Evolutionary conservation across 2,113 vertebrate species (phyloP).

Genomic region (Trichechus manatus): DNA sequence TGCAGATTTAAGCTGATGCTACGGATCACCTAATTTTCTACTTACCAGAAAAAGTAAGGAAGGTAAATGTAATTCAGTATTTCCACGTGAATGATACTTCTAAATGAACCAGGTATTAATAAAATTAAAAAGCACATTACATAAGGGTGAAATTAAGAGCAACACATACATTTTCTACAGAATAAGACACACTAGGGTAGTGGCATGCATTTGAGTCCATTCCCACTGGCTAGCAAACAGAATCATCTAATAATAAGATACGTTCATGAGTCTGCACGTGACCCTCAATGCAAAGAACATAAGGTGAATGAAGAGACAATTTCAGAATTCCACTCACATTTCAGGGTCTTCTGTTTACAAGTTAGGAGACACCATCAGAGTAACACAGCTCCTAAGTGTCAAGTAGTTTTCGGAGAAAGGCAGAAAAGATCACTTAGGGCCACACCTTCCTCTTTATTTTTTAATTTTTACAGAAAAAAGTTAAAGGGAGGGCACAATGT

Average conservation of each 20-base stretch:
- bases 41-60: background rate
- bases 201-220: background rate
- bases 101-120: background rate
- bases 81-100: background rate
- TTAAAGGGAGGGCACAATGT: background rate
- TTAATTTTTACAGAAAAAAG: background rate
- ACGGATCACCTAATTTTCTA: background rate
- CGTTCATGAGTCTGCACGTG: rapidly evolving
- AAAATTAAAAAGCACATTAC: background rate
- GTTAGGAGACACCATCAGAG: background rate
- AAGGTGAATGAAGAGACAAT: background rate
- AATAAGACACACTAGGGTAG: background rate
- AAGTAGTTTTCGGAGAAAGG: rapidly evolving
- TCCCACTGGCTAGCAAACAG: background rate
- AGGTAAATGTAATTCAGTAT: background rate
- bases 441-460: background rate
- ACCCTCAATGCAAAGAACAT: background rate
- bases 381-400: rapidly evolving
- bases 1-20: background rate
- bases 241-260: too few relatives aligned
- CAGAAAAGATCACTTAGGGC: background rate
- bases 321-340: background rate
- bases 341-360: background rate
- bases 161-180: background rate
- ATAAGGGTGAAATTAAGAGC: background rate